Evolutionary conservation across 2,113 vertebrate genomes (phyloP).

Genomic region (Pygoscelis antarcticus): DNA sequence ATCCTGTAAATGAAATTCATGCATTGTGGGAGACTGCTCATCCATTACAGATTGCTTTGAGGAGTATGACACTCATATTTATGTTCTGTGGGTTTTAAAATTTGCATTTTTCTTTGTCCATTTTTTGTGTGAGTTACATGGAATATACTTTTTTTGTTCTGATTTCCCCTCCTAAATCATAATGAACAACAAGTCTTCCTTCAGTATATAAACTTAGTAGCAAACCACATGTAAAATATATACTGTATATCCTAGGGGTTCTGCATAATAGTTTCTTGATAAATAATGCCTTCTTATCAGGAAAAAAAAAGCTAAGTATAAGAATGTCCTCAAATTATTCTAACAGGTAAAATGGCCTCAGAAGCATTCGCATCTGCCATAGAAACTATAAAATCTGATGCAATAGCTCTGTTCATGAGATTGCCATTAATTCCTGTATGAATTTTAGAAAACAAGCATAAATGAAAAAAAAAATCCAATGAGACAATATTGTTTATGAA

Average conservation of each 20-base stretch:
- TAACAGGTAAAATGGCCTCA: neutral
- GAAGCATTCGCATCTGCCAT: neutral
- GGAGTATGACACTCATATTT: neutral
- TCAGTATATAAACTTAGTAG: neutral
- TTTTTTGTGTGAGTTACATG: neutral
- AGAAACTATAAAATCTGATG: neutral
- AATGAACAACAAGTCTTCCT: neutral
- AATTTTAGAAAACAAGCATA: neutral
- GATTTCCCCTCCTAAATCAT: neutral
- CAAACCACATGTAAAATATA: neutral
- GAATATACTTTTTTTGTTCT: neutral
- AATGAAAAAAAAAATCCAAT: rapidly evolving
- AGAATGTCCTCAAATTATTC: neutral
- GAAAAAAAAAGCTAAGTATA: neutral
- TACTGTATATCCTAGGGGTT: neutral
- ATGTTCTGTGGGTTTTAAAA: neutral
- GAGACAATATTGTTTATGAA: neutral
- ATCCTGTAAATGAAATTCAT: neutral
- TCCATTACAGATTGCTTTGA: neutral
- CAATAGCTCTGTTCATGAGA: neutral
- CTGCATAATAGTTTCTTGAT: neutral
- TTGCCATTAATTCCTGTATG: neutral
- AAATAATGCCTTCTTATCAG: neutral
- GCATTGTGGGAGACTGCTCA: neutral
- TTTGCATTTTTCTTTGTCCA: neutral